Evolutionary conservation across 2,888 invertebrate genomes (phyloP).

Genomic region (Scaptomyza tumidula): DNA sequence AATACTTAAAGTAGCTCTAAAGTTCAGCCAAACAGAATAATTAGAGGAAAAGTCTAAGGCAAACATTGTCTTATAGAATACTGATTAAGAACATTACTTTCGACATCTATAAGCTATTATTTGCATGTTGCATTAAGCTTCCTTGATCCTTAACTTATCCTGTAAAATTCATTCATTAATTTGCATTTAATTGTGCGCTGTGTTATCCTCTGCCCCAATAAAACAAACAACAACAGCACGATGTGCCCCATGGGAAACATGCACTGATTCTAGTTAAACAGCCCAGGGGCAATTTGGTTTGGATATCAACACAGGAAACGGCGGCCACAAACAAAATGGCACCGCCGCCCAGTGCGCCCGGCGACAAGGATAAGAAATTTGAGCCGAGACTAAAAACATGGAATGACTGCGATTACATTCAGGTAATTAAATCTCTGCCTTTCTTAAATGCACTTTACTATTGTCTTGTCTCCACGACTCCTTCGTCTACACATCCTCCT

Average conservation of each 20-base stretch:
- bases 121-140: conserved; percentile 1
- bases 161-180: conserved; percentile 40
- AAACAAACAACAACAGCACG: conserved; percentile 86
- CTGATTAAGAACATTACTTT: not conserved
- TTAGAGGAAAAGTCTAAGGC: no score
- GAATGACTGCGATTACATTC: conserved; percentile 94
- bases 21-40: no score
- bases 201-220: not conserved
- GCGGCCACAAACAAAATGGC: conserved; percentile 85
- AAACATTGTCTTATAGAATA: not conserved
- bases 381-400: conserved; percentile 88
- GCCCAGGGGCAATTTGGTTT: conserved; percentile 93
- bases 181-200: conserved; percentile 49
- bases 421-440: conserved; percentile 84
- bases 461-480: conserved; percentile 20
- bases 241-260: conserved; percentile 93
- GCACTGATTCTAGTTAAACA: conserved; percentile 94
- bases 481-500: conserved; percentile 1
- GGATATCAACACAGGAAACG: conserved; percentile 90
- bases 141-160: not conserved
- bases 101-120: not conserved
- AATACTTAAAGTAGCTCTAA: no score
- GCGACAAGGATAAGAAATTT: conserved; percentile 86
- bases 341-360: conserved; percentile 86
- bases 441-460: conserved; percentile 57